Conservation (phyloP, 2,888 invertebrate genomes). For the Drosophila subsilvestris region DNA sequence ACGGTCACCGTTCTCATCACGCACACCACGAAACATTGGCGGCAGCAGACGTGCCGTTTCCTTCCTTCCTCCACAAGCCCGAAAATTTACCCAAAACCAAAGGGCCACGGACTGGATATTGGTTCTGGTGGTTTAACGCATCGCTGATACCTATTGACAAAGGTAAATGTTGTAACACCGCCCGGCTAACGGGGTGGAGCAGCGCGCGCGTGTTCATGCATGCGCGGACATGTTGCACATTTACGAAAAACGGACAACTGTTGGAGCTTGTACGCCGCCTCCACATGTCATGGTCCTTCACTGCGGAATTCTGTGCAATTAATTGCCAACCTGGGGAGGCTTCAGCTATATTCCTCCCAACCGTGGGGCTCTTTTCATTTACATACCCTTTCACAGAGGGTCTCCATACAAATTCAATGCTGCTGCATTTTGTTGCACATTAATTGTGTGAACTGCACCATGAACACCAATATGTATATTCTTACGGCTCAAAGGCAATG, state of each 20-base stretch:
- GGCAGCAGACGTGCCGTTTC: not conserved
- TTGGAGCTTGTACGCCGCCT: not conserved
- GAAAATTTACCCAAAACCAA: not conserved
- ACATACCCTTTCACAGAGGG: no score
- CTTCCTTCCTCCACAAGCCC: not conserved
- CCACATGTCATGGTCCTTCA: no score
- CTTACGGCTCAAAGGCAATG: not conserved
- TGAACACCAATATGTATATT: not conserved
- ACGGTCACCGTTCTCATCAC: constrained; percentile 12
- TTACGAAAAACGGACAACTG: not conserved
- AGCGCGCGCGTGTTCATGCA: not conserved
- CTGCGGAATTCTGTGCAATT: constrained; percentile 44
- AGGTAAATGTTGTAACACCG: constrained; percentile 35
- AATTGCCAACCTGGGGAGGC: constrained; percentile 62
- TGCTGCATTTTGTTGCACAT: not conserved
- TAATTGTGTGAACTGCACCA: not conserved
- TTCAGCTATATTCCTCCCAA: constrained; percentile 36
- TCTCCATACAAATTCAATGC: not conserved
- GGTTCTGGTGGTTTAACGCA: constrained; percentile 50
- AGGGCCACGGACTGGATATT: not conserved
- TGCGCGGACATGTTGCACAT: not conserved
- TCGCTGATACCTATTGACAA: constrained; percentile 51
- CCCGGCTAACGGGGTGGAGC: constrained; percentile 10
- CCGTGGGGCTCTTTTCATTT: no score
- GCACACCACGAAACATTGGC: not conserved